Evolutionary conservation across 2,797 vertebrate genomes (phyloP).

Genomic region (Chaunax sp.): DNA sequence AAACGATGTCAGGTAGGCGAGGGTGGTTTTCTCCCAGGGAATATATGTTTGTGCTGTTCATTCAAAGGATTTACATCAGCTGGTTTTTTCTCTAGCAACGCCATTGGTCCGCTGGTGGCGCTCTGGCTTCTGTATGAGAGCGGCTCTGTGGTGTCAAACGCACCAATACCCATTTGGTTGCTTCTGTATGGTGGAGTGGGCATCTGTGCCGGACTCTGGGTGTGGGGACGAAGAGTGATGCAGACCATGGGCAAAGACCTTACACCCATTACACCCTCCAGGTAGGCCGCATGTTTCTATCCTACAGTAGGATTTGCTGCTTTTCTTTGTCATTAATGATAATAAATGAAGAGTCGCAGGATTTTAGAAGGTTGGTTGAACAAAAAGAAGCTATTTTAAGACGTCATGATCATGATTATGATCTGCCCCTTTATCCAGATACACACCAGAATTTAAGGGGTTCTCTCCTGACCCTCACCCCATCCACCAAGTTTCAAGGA

Average conservation of each 20-base stretch:
- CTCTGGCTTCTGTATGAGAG: constrained; percentile 91
- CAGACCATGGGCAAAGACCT: constrained; percentile 98
- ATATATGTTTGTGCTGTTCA: not conserved
- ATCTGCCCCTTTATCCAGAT: too few species aligned
- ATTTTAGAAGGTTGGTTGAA: too few species aligned
- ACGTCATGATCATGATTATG: too few species aligned
- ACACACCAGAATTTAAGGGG: too few species aligned
- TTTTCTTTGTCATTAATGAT: too few species aligned
- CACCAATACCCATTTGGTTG: constrained; percentile 93
- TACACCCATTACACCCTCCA: constrained; percentile 97
- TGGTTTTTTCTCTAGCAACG: constrained; percentile 85
- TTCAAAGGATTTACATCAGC: constrained; percentile 3
- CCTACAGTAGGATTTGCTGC: too few species aligned
- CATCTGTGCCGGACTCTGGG: constrained; percentile 94
- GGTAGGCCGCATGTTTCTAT: constrained; percentile 77
- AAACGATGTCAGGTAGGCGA: constrained; percentile 94
- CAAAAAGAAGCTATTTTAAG: too few species aligned
- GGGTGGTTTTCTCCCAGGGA: not conserved
- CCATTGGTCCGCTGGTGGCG: constrained; percentile 94
- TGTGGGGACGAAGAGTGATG: constrained; percentile 96
- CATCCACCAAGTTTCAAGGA: too few species aligned
- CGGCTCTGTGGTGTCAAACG: constrained; percentile 81
- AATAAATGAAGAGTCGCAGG: too few species aligned
- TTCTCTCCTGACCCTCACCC: too few species aligned
- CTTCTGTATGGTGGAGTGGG: constrained; percentile 93